Evolutionary conservation across 2,113 vertebrate species (phyloP), one percentile per base, ranked within the genome.

Genomic region (Crotophaga sulcirostris): DNA sequence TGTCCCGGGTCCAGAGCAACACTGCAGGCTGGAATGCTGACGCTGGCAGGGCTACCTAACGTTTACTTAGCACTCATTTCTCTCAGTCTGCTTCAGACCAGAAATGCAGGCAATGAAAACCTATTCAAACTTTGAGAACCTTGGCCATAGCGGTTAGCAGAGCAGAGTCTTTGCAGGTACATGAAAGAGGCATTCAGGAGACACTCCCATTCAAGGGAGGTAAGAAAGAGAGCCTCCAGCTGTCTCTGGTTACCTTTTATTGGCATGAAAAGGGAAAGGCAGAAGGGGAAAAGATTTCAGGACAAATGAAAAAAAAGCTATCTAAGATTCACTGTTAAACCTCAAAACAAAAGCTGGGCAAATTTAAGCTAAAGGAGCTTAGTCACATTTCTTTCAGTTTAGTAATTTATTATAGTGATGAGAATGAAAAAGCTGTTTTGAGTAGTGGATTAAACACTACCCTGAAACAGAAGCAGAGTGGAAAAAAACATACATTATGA

Each of bases 61-160:
- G 88, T 98, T 97, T 97, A 96, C 94, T 97, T 97, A 97, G 95
- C 93, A 84, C 91, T 95, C 94, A 97, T 98, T 97, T 98, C 96
- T 97, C 96, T 97, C 96, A 97, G 97, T 97, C 97, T 98, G 96
- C 94, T 98, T 97, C 97, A 97, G 93, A 94, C 33, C 93, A 98
- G 96, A 97, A 95, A 97, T 97, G 95, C 91, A 51, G 82, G 93
- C 97, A 96, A 93, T 95, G 95, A 97, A 97, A 97, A 94, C 79
- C 94, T 92, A 96, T 93, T 87, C 79, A 94, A 5, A 55, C 90
- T 89, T 58, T 90, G 90, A 95, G 94, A 95, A 84, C 54, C 60
- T 84, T 42, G 0, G 55, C 42, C 4, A 0, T 6, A 79, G 88
- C 0, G 0, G 52, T 79, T 67, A 92, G 86, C 81, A 94, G 84